These are phyloP conservation scores for Muscicapa striata DNA, from an alignment of 2,797 vertebrate genomes.

Conservation along the genomic window DNA sequence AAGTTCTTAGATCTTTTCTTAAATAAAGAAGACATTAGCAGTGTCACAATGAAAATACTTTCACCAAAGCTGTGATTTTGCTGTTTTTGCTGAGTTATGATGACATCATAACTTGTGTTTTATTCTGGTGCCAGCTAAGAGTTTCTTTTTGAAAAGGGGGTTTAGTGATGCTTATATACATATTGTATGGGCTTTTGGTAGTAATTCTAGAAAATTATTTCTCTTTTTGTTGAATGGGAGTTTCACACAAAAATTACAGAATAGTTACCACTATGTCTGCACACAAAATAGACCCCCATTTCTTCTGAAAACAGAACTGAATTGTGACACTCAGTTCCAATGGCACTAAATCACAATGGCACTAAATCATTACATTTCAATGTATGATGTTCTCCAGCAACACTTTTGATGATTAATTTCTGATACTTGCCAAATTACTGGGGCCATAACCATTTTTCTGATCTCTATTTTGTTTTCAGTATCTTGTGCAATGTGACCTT, in stretches of 20 bases:
- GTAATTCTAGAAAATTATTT: background rate
- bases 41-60: background rate
- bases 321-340: background rate
- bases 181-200: background rate
- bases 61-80: background rate
- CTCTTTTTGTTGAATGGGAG: background rate
- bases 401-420: background rate
- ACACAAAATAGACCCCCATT: rapidly evolving
- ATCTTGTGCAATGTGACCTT: background rate
- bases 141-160: background rate
- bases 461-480: background rate
- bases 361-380: background rate
- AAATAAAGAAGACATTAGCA: background rate
- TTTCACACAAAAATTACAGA: background rate
- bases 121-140: background rate
- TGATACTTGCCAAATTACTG: background rate
- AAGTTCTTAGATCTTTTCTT: background rate
- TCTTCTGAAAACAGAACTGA: background rate
- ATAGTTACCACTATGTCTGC: background rate
- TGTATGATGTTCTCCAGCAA: background rate
- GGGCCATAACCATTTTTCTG: background rate
- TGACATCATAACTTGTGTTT: background rate
- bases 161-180: background rate
- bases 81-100: background rate
- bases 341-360: background rate